Evolutionary conservation across 2,888 invertebrate genomes (phyloP).

Genomic region (Elmis aenea): DNA sequence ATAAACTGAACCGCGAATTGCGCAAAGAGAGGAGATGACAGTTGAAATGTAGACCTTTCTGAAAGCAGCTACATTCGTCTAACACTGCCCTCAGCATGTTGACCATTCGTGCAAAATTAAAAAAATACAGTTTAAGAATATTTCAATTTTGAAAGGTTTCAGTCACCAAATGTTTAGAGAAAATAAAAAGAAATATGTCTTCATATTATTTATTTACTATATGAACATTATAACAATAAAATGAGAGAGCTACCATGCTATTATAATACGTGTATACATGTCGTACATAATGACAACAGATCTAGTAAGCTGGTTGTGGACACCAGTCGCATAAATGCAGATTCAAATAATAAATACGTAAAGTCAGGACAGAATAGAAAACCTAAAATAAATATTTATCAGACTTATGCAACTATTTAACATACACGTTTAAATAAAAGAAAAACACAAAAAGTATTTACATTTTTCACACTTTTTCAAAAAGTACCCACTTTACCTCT

Average conservation of each 20-base stretch:
- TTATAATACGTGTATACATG: slow-evolving; percentile 43
- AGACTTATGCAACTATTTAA: slow-evolving; percentile 42
- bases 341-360: slow-evolving; percentile 33
- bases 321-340: slow-evolving; percentile 26
- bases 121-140: no score
- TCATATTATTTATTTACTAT: slow-evolving; percentile 47
- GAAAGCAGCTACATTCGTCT: no score
- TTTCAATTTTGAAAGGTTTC: no score
- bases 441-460: slow-evolving; percentile 27
- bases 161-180: no score
- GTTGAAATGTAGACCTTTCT: no score
- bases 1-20: no score
- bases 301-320: slow-evolving; percentile 29
- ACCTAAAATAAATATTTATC: slow-evolving; percentile 43
- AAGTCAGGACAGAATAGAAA: slow-evolving; percentile 35
- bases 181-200: no score
- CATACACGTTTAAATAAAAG: slow-evolving; percentile 29
- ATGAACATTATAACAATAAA: slow-evolving; percentile 48
- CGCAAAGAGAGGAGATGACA: no score
- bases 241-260: slow-evolving; percentile 48
- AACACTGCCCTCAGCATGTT: no score
- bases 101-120: no score
- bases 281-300: slow-evolving; percentile 41
- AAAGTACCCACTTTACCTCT: slow-evolving; percentile 12
- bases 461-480: slow-evolving; percentile 17